phyloP scores from a whole-genome alignment of 2,113 vertebrate genomes.

The Megalops atlanticus region DNA sequence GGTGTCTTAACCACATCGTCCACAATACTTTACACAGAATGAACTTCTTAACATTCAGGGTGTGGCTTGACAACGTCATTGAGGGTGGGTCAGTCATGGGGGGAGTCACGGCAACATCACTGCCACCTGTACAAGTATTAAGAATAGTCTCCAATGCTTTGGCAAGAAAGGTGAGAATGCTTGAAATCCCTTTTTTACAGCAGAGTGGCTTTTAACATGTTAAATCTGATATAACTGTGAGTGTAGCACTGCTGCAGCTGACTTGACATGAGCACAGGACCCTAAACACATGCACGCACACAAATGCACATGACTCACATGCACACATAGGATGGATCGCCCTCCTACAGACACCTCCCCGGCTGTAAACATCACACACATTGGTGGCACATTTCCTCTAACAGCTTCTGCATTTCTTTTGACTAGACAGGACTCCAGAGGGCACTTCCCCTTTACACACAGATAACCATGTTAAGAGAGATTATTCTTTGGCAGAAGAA shows the following conservation, averaged over 20 bases:
- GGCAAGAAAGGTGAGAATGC: not conserved
- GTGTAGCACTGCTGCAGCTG: conserved; percentile 20
- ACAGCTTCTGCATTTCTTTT: not conserved
- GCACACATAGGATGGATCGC: not conserved
- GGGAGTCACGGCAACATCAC: no score
- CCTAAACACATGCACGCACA: not conserved
- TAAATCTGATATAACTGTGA: conserved; percentile 14
- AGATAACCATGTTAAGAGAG: conserved; percentile 16
- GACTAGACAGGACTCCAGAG: no score
- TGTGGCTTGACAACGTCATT: not conserved
- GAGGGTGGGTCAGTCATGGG: no score
- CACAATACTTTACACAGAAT: not conserved
- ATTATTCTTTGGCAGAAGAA: conserved; percentile 56
- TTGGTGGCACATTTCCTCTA: not conserved
- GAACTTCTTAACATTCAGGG: not conserved
- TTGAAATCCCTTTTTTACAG: not conserved
- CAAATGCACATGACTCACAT: not conserved
- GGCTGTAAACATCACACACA: conserved; percentile 18
- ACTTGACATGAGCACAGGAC: conserved; percentile 19
- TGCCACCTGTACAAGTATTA: not conserved
- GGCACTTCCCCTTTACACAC: conserved; percentile 7
- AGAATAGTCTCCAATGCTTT: not conserved
- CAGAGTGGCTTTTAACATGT: conserved; percentile 13
- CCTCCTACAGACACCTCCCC: not conserved
- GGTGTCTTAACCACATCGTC: no score